Base-by-base conservation (phyloP, 2,113 vertebrate species). In the Muscicapa adusta region DNA sequence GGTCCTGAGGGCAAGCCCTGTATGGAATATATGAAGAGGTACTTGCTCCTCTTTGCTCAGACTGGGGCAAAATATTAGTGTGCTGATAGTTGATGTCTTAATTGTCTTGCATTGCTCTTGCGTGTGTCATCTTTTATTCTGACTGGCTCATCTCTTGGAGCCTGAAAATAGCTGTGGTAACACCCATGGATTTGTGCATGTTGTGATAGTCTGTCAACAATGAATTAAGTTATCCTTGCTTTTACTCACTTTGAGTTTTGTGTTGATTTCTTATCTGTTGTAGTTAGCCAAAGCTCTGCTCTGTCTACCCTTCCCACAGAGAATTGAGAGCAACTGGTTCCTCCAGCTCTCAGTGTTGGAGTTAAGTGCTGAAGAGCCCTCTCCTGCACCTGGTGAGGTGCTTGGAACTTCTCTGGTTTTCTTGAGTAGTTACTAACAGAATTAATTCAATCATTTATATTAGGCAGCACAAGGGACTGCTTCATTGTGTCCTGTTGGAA, bases 141-240 rank as follows among this genome's bases (percentile, higher is more conserved):
- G 43, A n/a, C 68, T 68, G 54, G 48, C 53, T 84, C 22, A 26
- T 71, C 31, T 80, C 40, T 63, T 45, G 47, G 48, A 79, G 71
- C 57, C 61, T 88, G 63, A 79, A 73, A 86, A 73, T 53, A 92
- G 31, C 85, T 93, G 75, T 86, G 79, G 91, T 61, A 88, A 87
- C 79, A 86, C 75, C 67, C 75, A 36, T 81, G 65, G 65, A 42
- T 87, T 60, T 93, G 40, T 92, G 36, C 6, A 1, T 78, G 38
- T 81, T 95, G 48, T 90, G 89, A 66, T 56, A 84, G 56, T 86
- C 60, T 81, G 42, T 84, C 61, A 86, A 19, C 72, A 67, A 18
- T 74, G 61, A 77, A 42, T 63, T 73, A 56, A 51, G 38, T 79
- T 72, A 62, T 38, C 12, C 60, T 79, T 72, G 66, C 57, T 82